Conservation (phyloP, 1,140 invertebrate species). For the Nebria ingens region DNA sequence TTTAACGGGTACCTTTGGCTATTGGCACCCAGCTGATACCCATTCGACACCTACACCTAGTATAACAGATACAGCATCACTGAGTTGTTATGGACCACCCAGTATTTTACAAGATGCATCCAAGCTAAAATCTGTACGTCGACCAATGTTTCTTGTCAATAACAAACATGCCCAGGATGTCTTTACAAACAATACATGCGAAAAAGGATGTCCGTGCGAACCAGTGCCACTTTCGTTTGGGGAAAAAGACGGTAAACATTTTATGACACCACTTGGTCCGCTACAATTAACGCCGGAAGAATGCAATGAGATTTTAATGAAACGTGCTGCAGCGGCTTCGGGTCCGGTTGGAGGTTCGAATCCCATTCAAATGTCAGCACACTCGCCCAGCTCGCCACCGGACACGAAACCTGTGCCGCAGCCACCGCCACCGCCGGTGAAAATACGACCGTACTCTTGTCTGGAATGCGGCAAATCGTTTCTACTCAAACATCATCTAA, state of each 20-base stretch:
- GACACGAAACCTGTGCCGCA: background rate
- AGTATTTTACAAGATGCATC: conserved; percentile 13
- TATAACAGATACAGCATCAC: background rate
- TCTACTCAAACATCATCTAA: conserved; percentile 69
- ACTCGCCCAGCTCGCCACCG: conserved; percentile 8
- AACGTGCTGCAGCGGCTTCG: conserved; percentile 39
- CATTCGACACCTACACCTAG: conserved; percentile 5
- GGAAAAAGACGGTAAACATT: conserved; percentile 15
- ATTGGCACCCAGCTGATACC: conserved; percentile 15
- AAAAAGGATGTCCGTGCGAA: conserved; percentile 6
- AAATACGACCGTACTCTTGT: conserved; percentile 69
- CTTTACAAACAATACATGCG: conserved; percentile 7
- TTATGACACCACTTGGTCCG: conserved; percentile 40
- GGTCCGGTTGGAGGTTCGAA: conserved; percentile 27
- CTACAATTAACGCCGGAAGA: conserved; percentile 62
- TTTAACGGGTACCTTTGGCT: conserved; percentile 13
- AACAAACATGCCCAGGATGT: conserved; percentile 15
- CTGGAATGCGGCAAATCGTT: conserved; percentile 75
- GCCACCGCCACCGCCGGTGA: conserved; percentile 32
- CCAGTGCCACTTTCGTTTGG: background rate
- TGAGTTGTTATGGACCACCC: conserved; percentile 11
- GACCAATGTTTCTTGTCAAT: conserved; percentile 16
- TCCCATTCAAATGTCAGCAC: conserved; percentile 2
- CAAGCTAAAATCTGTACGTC: conserved; percentile 15
- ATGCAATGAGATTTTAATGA: conserved; percentile 66